phyloP scores from a whole-genome alignment of 1,140 invertebrate species.

The Zaprionus tsacasi region DNA sequence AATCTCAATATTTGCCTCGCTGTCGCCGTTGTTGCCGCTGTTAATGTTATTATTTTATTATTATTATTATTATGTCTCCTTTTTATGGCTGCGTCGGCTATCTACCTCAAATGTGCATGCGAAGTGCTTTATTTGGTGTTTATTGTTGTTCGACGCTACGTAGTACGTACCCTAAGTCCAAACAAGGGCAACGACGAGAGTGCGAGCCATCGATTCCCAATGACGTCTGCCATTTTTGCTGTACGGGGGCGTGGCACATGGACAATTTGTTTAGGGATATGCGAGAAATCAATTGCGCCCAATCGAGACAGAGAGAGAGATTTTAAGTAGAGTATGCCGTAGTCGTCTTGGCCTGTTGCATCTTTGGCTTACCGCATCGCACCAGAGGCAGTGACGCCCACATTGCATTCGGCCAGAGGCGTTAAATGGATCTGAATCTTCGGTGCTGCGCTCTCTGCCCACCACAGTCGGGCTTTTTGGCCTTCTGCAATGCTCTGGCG shows the following conservation, averaged over 20 bases:
- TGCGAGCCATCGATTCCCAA: conserved; percentile 22
- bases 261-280: conserved; percentile 31
- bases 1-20: conserved; percentile 61
- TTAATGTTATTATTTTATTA: conserved; percentile 31
- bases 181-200: conserved; percentile 51
- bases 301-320: not conserved
- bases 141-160: conserved; percentile 70
- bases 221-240: conserved; percentile 27
- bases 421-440: conserved; percentile 35
- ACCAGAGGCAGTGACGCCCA: conserved; percentile 25
- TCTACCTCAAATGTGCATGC: conserved; percentile 56
- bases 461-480: conserved; percentile 10
- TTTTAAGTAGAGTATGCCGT: conserved; percentile 7
- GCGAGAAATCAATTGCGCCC: conserved; percentile 6
- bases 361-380: not conserved
- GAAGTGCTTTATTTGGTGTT: conserved; percentile 77
- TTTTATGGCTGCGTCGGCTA: conserved; percentile 62
- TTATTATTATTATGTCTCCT: conserved; percentile 28
- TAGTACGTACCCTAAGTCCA: conserved; percentile 63
- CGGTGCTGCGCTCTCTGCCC: conserved; percentile 16
- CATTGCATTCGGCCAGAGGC: conserved; percentile 33
- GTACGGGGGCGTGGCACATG: conserved; percentile 29
- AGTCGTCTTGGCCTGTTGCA: not conserved
- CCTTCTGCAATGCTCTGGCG: not conserved
- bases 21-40: not conserved